A percentile compares a stretch with the other conserved stretches of the same genome.
phyloP scores from a whole-genome alignment of 2,888 invertebrate species.

The Elgonia sp. region DNA sequence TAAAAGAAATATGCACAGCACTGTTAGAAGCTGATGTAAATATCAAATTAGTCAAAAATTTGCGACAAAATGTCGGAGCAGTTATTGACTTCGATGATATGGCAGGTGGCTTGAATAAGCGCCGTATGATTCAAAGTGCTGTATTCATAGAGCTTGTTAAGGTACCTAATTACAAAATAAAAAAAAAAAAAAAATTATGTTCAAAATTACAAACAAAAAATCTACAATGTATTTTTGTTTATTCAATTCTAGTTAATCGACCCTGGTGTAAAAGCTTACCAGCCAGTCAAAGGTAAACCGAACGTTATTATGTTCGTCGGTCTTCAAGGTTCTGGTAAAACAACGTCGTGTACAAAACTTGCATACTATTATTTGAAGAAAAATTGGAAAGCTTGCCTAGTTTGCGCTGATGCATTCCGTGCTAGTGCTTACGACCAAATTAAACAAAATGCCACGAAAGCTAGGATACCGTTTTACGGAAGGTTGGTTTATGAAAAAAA shows the following conservation, averaged over 20 bases:
- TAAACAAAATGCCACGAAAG: constrained; percentile 99
- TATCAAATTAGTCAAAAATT: constrained; percentile 96
- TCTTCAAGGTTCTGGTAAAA: constrained; percentile 99
- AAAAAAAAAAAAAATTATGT: too few species aligned
- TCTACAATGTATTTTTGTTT: too few species aligned
- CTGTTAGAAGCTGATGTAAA: constrained; percentile 99
- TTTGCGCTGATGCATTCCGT: constrained; percentile 99
- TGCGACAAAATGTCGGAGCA: constrained; percentile 98
- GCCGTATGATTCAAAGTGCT: constrained; percentile 99
- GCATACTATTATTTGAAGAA: constrained; percentile 99
- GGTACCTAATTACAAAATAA: constrained; percentile 87
- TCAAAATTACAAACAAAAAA: too few species aligned
- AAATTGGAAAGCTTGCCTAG: constrained; percentile 99
- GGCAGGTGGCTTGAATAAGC: constrained; percentile 99
- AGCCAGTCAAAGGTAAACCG: constrained; percentile 97
- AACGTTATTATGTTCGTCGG: constrained; percentile 99
- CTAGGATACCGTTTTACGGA: constrained; percentile 99
- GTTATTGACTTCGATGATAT: constrained; percentile 99
- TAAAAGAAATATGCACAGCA: constrained; percentile 99
- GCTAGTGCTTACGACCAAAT: constrained; percentile 99
- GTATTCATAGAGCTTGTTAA: constrained; percentile 99
- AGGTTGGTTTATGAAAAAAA: constrained; percentile 91
- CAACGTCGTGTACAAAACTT: constrained; percentile 99
- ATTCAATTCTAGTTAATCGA: constrained; percentile 89
- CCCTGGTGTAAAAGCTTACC: constrained; percentile 98